A percentile compares a stretch with the other conserved stretches of the same genome.
phyloP scores from a whole-genome alignment of 2,888 invertebrate species.

The Microplitis manilae region DNA sequence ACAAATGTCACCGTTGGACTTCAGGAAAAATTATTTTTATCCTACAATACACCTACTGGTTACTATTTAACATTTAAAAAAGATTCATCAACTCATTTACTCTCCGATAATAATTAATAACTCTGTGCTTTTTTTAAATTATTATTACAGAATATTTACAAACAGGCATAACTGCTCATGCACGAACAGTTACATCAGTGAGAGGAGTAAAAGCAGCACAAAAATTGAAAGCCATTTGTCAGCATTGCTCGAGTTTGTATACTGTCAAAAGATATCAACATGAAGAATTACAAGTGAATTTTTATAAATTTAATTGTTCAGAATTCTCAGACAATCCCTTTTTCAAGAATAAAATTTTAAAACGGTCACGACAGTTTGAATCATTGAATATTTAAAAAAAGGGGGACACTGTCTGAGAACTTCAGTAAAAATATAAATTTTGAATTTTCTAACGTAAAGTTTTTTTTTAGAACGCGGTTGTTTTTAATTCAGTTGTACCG shows the following conservation, averaged over 20 bases:
- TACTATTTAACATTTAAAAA: constrained; percentile 5
- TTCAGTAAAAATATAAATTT: constrained; percentile 8
- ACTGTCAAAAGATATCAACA: constrained; percentile 59
- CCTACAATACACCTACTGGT: constrained; percentile 65
- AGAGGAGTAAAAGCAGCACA: constrained; percentile 53
- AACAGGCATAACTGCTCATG: constrained; percentile 64
- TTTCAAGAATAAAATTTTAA: too few relatives aligned
- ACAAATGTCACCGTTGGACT: constrained; percentile 72
- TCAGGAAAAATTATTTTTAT: constrained; percentile 62
- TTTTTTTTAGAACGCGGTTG: constrained; percentile 52
- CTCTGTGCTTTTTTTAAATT: neutral
- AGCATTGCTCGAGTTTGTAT: constrained; percentile 56
- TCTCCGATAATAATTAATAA: neutral
- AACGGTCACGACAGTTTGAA: too few relatives aligned
- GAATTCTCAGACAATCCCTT: too few relatives aligned
- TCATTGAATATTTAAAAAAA: too few relatives aligned
- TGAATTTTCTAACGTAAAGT: neutral
- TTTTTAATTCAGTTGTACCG: constrained; percentile 58
- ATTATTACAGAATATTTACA: constrained; percentile 58
- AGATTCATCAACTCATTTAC: neutral
- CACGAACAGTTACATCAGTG: constrained; percentile 64
- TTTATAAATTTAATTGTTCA: neutral
- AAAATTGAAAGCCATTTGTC: constrained; percentile 59
- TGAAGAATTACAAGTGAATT: constrained; percentile 54
- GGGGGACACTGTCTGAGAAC: too few relatives aligned